These are phyloP conservation scores for Batillaria attramentaria DNA, from an alignment of 1,140 invertebrate genomes.

Conservation along the genomic window DNA sequence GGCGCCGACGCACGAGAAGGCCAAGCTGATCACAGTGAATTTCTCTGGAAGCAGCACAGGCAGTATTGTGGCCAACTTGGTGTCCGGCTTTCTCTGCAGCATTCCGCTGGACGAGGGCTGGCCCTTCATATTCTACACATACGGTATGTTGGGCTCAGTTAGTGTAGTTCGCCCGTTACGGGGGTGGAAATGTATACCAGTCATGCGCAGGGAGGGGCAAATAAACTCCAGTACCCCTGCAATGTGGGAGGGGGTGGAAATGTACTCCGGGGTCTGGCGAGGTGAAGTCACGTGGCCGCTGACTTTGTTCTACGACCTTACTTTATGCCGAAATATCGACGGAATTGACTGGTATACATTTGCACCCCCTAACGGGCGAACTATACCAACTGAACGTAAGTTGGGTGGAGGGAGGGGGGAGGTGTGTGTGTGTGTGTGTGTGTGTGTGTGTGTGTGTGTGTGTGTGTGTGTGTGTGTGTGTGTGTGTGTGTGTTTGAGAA, in stretches of 20 bases:
- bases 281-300: no score
- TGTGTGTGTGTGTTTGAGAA: not conserved
- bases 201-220: no score
- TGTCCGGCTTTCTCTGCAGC: constrained; percentile 53
- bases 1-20: constrained; percentile 65
- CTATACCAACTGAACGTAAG: not conserved
- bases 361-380: no score
- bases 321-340: no score
- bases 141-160: no score
- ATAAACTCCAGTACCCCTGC: no score
- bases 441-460: not conserved
- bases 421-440: not conserved
- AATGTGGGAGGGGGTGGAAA: no score
- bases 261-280: no score
- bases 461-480: not conserved
- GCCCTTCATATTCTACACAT: constrained; percentile 57
- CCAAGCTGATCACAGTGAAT: constrained; percentile 59
- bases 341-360: no score
- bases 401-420: not conserved
- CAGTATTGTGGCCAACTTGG: constrained; percentile 47
- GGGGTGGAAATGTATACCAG: no score
- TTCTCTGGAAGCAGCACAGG: constrained; percentile 41
- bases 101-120: constrained; percentile 42
- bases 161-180: no score
- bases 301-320: no score